phyloP scores from a whole-genome alignment of 1,140 invertebrate genomes.

The Melipona quadrifasciata region DNA sequence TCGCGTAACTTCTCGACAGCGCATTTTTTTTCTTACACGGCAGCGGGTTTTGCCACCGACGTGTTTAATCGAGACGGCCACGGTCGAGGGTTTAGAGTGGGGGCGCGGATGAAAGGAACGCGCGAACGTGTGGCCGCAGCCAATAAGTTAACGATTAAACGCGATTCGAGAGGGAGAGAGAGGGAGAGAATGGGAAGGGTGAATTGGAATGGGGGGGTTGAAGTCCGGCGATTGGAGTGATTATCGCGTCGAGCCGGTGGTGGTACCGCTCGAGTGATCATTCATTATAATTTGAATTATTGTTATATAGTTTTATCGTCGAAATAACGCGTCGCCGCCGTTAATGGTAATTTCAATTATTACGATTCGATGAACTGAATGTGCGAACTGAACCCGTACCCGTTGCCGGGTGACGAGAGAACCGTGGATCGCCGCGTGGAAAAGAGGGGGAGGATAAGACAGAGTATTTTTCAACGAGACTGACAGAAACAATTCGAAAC shows the following conservation, averaged over 20 bases:
- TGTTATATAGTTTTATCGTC: not conserved
- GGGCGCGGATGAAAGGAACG: not conserved
- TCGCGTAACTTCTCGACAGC: not conserved
- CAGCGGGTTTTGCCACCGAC: not conserved
- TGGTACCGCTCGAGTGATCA: not conserved
- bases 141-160: constrained; percentile 26
- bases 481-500: too few relatives aligned
- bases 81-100: not conserved
- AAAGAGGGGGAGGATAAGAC: not conserved
- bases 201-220: not conserved
- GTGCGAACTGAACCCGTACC: not conserved
- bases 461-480: too few relatives aligned
- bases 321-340: not conserved
- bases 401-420: not conserved
- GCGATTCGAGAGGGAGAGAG: not conserved
- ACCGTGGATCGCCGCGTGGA: not conserved
- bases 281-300: constrained; percentile 6
- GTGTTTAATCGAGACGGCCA: constrained; percentile 15
- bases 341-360: constrained; percentile 4
- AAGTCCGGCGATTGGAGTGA: not conserved
- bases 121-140: not conserved
- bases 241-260: not conserved
- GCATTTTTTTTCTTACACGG: not conserved
- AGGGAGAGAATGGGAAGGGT: not conserved
- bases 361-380: not conserved